A percentile compares a stretch with the other conserved stretches of the same genome.
Evolutionary conservation across 2,113 vertebrate genomes (phyloP).

Genomic region (Scytalopus superciliaris): DNA sequence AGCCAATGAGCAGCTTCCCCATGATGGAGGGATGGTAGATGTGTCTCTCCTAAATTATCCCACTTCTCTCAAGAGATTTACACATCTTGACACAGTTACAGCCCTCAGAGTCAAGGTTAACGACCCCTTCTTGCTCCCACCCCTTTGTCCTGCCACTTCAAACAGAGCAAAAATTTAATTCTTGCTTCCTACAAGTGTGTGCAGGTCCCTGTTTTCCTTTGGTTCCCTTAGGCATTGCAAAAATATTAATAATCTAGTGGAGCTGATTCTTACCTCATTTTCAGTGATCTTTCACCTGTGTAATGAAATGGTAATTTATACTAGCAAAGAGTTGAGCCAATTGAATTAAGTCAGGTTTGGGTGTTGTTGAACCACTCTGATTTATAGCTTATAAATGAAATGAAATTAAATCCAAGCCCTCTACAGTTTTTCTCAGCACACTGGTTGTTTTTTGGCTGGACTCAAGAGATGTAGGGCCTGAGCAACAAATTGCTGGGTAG

Average conservation of each 20-base stretch:
- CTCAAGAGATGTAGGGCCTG: neutral
- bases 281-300: constrained; percentile 16
- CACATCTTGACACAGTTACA: neutral
- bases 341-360: neutral
- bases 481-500: neutral
- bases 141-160: neutral
- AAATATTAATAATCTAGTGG: neutral
- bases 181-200: neutral
- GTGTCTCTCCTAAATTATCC: neutral
- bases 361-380: neutral
- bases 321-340: neutral
- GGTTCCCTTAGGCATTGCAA: neutral
- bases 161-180: neutral
- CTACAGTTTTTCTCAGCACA: neutral
- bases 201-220: neutral
- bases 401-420: neutral
- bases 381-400: neutral
- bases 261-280: constrained; percentile 9
- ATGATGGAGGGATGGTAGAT: neutral
- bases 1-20: neutral
- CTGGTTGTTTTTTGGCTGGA: neutral
- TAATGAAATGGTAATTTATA: constrained; percentile 46
- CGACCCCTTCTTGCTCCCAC: neutral
- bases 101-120: neutral
- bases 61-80: neutral